These are phyloP conservation scores for Rhodophaea formosa DNA, from an alignment of 2,888 invertebrate species.

Conservation along the genomic window DNA sequence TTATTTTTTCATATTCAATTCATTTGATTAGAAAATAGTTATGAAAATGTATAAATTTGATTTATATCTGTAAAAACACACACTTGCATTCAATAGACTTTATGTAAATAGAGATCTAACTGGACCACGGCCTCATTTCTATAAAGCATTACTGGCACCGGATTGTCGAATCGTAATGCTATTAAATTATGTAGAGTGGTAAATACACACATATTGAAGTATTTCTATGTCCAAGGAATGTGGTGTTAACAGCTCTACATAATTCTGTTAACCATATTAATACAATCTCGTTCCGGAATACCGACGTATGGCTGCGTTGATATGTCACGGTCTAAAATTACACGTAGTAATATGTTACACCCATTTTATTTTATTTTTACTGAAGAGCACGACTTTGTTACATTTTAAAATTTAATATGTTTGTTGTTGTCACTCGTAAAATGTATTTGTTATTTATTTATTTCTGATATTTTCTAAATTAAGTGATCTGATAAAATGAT, in stretches of 20 bases:
- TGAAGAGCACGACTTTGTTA: background rate
- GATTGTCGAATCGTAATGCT: no score
- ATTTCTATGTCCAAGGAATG: no score
- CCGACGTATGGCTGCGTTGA: background rate
- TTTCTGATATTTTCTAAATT: no score
- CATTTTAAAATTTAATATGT: background rate
- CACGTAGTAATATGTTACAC: no score
- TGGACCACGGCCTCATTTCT: constrained; percentile 9
- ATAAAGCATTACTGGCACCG: background rate
- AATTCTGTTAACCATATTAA: no score
- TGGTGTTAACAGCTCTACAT: no score
- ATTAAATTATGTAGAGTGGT: no score
- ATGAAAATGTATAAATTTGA: background rate
- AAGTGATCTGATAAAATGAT: no score
- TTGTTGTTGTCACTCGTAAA: no score
- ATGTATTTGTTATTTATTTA: no score
- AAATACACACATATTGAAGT: no score
- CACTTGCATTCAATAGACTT: constrained; percentile 12
- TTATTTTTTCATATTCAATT: no score
- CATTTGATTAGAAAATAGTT: background rate
- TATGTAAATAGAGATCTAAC: background rate
- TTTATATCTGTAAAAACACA: background rate
- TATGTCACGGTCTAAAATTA: constrained; percentile 1
- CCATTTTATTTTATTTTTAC: background rate
- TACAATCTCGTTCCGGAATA: background rate